Percentiles rank a stretch among this genome's conserved stretches.
Conservation (phyloP, 2,797 vertebrate genomes). For the Pogonophryne albipinna region DNA sequence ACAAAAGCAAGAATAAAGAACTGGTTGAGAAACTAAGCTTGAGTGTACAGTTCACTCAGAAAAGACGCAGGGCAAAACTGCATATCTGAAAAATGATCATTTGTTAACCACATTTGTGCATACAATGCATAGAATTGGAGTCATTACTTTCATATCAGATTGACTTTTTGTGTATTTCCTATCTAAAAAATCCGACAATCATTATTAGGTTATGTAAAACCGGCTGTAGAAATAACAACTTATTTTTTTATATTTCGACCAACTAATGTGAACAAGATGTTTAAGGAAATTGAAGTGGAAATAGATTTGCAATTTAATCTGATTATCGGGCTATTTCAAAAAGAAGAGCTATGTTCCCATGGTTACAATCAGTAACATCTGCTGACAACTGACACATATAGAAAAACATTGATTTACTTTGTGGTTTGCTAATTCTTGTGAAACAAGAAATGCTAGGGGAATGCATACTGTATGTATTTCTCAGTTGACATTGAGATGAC, state of each 20-base stretch:
- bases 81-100: too few relatives aligned
- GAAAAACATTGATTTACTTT: neutral
- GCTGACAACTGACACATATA: neutral
- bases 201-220: neutral
- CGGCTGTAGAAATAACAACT: neutral
- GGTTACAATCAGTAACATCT: neutral
- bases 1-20: slow-evolving; percentile 24
- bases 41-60: too few relatives aligned
- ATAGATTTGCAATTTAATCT: neutral
- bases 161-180: neutral
- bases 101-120: too few relatives aligned
- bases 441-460: neutral
- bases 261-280: neutral
- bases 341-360: neutral
- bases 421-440: neutral
- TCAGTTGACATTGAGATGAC: neutral
- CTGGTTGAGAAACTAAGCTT: slow-evolving; percentile 4
- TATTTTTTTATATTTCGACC: neutral
- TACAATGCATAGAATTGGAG: neutral
- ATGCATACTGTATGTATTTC: neutral
- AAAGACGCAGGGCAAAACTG: too few relatives aligned
- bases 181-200: neutral
- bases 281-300: neutral
- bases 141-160: neutral
- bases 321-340: neutral